Evolutionary conservation across 2,113 vertebrate genomes (phyloP).

Genomic region (Centrocercus urophasianus): DNA sequence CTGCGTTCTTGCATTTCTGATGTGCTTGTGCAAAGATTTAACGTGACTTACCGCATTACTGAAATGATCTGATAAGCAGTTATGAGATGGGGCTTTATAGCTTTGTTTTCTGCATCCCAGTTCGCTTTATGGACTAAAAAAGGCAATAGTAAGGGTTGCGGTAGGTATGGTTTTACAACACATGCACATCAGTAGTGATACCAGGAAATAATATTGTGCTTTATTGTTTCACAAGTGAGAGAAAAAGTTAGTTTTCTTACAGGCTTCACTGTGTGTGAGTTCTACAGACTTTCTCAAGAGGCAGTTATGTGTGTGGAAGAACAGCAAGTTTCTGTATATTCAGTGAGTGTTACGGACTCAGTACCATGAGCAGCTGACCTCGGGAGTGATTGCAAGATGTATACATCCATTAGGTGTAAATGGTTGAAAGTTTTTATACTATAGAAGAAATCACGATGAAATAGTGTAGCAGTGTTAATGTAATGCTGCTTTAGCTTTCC

Average conservation of each 20-base stretch:
- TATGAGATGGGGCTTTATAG: slow-evolving; percentile 44
- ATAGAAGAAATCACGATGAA: not conserved
- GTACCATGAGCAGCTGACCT: not conserved
- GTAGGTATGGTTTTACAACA: not conserved
- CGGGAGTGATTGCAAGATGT: not conserved
- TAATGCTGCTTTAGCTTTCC: not conserved
- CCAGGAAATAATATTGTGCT: not conserved
- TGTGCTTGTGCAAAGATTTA: slow-evolving; percentile 64
- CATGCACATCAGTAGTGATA: not conserved
- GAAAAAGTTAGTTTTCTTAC: not conserved
- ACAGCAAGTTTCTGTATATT: not conserved
- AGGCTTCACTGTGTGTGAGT: not conserved
- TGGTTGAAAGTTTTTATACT: not conserved
- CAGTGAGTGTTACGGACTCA: not conserved
- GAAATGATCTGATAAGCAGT: slow-evolving; percentile 56
- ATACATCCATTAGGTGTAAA: not conserved
- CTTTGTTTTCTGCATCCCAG: slow-evolving; percentile 34
- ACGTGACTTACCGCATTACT: slow-evolving; percentile 40
- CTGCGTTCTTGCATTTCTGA: slow-evolving; percentile 61
- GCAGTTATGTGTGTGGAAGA: not conserved
- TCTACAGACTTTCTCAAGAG: not conserved
- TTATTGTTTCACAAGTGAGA: not conserved
- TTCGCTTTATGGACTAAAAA: slow-evolving; percentile 45
- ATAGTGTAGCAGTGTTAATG: not conserved
- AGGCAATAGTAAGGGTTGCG: not conserved